Base-by-base conservation (phyloP, 2,113 vertebrate genomes). In the Pycnonotus jocosus region DNA sequence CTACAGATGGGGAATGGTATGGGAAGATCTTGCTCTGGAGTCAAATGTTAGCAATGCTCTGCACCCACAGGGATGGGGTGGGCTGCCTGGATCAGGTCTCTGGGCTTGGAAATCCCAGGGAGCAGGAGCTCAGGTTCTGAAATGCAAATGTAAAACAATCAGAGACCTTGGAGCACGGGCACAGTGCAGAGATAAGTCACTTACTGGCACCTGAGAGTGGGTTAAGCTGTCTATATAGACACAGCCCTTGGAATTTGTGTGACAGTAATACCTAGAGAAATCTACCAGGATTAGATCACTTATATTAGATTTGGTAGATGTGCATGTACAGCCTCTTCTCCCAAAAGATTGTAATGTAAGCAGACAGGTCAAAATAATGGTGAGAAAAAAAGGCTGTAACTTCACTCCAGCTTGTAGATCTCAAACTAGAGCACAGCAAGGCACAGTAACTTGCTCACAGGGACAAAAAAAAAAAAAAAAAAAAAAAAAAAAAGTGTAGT, bases 151-250 rank as follows among this genome's bases (percentile, higher is more conserved):
- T 35, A 62, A 93, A 90, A 51, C 68, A 62, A 60, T 53, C 4
- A 2, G 73, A 89, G 72, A 58, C 58, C 51, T 45, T 6, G 10
- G 47, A n/a, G 53, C 47, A 17, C 4, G 14, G 65, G 92, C 16
- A 6, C 24, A 45, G 86, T 1, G 1, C 72, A 68, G 86, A 69
- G 93, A 70, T 73, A 86, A 95, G 77, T 94, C 92, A 78, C 82
- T 94, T 28, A 56, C 35, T 44, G 68, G 56, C 0, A 0, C 81
- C 54, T 66, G 88, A 81, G 96, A 88, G 91, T 28, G 64, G 92
- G 92, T 97, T 94, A 94, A 97, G 88, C 92, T 96, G 72, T 95
- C 95, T 93, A 74, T 97, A 81, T 91, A 97, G 95, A 96, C 95
- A 94, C 60, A 96, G 83, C 51, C 76, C 84, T 93, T 35, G 22